Evolutionary conservation across 30 jellyfish, hydroid and myxozoan genomes (phyloP).

Genomic region (Aurelia coerulea): DNA sequence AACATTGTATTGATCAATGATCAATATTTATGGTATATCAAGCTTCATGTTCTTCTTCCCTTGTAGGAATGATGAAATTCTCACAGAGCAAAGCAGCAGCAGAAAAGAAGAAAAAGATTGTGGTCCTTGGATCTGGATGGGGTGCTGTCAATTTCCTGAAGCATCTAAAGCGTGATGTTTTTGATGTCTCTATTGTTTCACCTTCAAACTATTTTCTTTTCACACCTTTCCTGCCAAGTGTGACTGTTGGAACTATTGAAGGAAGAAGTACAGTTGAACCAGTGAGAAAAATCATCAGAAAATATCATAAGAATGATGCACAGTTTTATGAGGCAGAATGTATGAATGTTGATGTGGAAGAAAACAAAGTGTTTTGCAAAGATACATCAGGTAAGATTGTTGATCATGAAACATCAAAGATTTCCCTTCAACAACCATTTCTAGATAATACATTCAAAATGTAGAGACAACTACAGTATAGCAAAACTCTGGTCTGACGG

Average conservation of each 20-base stretch:
- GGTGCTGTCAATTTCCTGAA: constrained; percentile 90
- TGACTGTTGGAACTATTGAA: constrained; percentile 95
- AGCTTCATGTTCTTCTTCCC: not conserved
- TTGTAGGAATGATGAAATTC: not conserved
- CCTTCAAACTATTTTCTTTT: constrained; percentile 90
- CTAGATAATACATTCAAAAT: too few relatives aligned
- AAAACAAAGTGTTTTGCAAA: constrained; percentile 57
- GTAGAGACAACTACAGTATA: too few relatives aligned
- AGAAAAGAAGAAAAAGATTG: constrained; percentile 59
- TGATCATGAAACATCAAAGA: too few relatives aligned
- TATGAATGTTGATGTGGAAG: constrained; percentile 52
- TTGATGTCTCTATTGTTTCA: constrained; percentile 89
- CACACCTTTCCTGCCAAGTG: constrained; percentile 93
- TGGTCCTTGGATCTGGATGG: constrained; percentile 97
- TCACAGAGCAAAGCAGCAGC: constrained; percentile 13
- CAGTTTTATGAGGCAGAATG: constrained; percentile 94
- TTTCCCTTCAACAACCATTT: too few relatives aligned
- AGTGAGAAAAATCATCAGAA: constrained; percentile 67
- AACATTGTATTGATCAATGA: too few relatives aligned
- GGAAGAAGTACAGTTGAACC: constrained; percentile 92
- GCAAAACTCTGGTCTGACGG: too few relatives aligned
- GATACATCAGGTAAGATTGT: constrained; percentile 67
- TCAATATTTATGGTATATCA: too few relatives aligned
- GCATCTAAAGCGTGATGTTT: constrained; percentile 68
- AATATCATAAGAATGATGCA: constrained; percentile 38